Conservation (phyloP, 2,888 invertebrate genomes). For the Lysandra bellargus region DNA sequence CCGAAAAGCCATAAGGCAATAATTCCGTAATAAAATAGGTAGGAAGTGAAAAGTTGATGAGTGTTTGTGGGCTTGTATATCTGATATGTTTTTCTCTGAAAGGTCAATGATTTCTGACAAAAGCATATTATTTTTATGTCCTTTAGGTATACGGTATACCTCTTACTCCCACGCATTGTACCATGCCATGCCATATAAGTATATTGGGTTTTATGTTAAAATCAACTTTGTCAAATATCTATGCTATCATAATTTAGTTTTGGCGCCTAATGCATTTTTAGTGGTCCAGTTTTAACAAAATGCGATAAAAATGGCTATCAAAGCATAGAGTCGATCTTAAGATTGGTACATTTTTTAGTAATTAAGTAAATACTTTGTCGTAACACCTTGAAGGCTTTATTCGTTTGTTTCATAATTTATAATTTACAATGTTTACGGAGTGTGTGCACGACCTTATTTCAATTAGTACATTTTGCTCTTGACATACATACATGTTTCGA, state of each 20-base stretch:
- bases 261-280: no score
- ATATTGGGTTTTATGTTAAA: no score
- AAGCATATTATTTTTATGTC: background rate
- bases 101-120: background rate
- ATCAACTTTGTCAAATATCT: no score
- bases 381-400: background rate
- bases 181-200: background rate
- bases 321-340: no score
- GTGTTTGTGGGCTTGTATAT: background rate
- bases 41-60: background rate
- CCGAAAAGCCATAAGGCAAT: background rate
- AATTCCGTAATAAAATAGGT: constrained; percentile 14
- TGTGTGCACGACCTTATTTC: constrained; percentile 17
- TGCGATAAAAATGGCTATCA: no score
- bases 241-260: no score
- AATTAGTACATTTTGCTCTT: constrained; percentile 26
- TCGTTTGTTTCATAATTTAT: background rate
- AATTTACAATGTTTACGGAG: background rate
- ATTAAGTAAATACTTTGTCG: background rate
- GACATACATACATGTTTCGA: constrained; percentile 25
- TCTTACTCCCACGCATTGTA: background rate
- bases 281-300: no score
- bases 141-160: background rate
- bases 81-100: background rate
- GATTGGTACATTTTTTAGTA: background rate